Evolutionary conservation across 2,797 vertebrate genomes (phyloP).

Genomic region (Danio kyathit): DNA sequence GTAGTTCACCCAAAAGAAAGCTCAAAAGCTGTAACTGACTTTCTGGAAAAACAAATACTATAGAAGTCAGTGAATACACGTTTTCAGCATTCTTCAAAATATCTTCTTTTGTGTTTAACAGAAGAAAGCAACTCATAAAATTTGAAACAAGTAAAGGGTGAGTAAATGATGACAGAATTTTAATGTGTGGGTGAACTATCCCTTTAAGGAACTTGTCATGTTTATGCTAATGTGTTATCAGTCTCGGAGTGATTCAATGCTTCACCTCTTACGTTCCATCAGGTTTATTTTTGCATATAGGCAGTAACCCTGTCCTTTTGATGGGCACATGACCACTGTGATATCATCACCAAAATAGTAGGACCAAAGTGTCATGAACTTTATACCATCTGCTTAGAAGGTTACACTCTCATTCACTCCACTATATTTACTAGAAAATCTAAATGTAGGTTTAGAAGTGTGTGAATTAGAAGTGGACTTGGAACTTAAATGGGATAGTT

Average conservation of each 20-base stretch:
- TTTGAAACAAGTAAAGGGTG: too few relatives aligned
- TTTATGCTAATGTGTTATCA: neutral
- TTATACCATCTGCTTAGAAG: conserved; percentile 6
- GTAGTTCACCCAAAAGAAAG: too few relatives aligned
- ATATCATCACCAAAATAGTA: conserved; percentile 50
- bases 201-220: neutral
- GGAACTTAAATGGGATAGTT: too few relatives aligned
- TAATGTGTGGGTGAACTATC: too few relatives aligned
- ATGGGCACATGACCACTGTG: conserved; percentile 41
- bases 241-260: neutral
- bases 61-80: too few relatives aligned
- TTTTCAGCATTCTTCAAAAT: too few relatives aligned
- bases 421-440: neutral
- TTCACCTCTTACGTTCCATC: neutral
- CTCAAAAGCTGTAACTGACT: too few relatives aligned
- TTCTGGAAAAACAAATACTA: too few relatives aligned
- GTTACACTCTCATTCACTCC: neutral
- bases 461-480: neutral
- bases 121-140: too few relatives aligned
- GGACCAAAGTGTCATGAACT: neutral
- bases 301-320: conserved; percentile 30
- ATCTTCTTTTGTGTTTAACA: too few relatives aligned
- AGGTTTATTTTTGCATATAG: conserved; percentile 9
- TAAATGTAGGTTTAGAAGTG: neutral
- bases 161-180: too few relatives aligned